Evolutionary conservation across 2,113 vertebrate genomes (phyloP).

Genomic region (Erythrocebus patas): DNA sequence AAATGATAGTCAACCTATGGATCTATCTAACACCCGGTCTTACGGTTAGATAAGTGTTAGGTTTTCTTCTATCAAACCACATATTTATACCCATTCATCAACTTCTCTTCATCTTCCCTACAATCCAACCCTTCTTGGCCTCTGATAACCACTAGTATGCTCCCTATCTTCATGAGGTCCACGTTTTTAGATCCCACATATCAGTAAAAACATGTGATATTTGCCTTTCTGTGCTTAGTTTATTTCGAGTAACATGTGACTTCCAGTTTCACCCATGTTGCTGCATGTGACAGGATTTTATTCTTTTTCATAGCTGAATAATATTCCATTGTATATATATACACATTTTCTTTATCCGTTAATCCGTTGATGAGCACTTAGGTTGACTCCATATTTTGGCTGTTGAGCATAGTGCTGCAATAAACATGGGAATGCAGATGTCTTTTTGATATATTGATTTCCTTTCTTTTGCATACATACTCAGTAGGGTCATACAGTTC

Average conservation of each 20-base stretch:
- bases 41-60: background rate
- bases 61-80: background rate
- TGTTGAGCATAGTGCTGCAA: background rate
- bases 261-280: background rate
- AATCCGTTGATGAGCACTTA: background rate
- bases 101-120: background rate
- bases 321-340: background rate
- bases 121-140: background rate
- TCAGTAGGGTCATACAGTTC: background rate
- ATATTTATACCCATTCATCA: background rate
- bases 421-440: background rate
- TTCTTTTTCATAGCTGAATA: background rate
- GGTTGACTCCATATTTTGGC: background rate
- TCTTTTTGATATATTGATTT: background rate
- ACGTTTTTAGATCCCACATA: background rate
- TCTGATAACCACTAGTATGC: background rate
- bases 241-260: background rate
- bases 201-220: background rate
- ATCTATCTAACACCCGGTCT: background rate
- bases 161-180: background rate
- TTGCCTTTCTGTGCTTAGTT: background rate
- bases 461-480: background rate
- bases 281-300: background rate
- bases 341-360: background rate
- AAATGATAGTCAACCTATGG: background rate